These are phyloP conservation scores for Clarias fuscus DNA, from an alignment of 2,797 vertebrate genomes.

Conservation along the genomic window DNA sequence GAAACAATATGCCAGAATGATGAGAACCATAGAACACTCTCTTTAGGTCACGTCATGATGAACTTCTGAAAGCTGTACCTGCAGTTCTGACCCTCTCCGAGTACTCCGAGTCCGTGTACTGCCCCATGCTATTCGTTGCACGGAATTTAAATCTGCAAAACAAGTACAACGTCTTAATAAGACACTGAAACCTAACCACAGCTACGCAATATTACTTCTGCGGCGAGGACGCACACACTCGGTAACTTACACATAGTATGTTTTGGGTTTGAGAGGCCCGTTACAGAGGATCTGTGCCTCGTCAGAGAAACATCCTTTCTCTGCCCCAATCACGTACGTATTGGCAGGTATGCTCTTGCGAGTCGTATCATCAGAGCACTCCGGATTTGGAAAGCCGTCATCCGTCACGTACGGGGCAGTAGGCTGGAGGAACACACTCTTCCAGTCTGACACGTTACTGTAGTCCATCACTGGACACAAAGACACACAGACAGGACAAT, in stretches of 20 bases:
- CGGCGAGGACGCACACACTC: background rate
- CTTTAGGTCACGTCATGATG: background rate
- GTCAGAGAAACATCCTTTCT: slow-evolving; percentile 76
- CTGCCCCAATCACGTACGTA: slow-evolving; percentile 85
- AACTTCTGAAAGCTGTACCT: slow-evolving; percentile 70
- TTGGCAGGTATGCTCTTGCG: slow-evolving; percentile 63
- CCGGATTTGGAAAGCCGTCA: slow-evolving; percentile 87
- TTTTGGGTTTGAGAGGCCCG: slow-evolving; percentile 89
- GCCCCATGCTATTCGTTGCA: slow-evolving; percentile 87
- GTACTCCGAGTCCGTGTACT: slow-evolving; percentile 92
- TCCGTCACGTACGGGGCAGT: slow-evolving; percentile 91
- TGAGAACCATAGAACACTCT: background rate
- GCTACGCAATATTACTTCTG: background rate
- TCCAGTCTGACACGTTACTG: slow-evolving; percentile 90
- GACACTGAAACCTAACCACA: background rate
- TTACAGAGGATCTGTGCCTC: slow-evolving; percentile 86
- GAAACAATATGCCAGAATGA: background rate
- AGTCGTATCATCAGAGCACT: slow-evolving; percentile 69
- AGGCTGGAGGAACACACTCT: slow-evolving; percentile 81
- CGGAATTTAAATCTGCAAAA: slow-evolving; percentile 92
- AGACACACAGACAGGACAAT: background rate
- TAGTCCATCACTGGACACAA: slow-evolving; percentile 75
- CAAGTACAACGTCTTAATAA: slow-evolving; percentile 34
- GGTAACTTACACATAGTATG: slow-evolving; percentile 86
- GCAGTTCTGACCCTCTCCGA: slow-evolving; percentile 88